These are phyloP conservation scores for Kryptolebias ocellatus DNA, from an alignment of 2,797 vertebrate genomes.

Conservation along the genomic window DNA sequence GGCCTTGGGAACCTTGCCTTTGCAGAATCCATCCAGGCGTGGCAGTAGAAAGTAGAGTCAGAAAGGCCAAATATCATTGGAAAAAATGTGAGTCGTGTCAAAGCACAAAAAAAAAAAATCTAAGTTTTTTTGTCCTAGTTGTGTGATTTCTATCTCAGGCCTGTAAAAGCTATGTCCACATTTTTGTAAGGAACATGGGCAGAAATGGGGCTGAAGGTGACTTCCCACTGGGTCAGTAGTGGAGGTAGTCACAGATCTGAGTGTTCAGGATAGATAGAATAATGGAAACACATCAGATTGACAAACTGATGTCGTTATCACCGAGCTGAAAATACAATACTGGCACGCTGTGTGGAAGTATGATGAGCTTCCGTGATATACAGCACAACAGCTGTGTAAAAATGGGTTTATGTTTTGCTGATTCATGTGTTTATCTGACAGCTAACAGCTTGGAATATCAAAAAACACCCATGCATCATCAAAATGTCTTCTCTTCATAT, in stretches of 20 bases:
- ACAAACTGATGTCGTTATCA: background rate
- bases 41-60: constrained; percentile 49
- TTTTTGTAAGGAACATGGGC: background rate
- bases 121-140: constrained; percentile 11
- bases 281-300: background rate
- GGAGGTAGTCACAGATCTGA: background rate
- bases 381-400: background rate
- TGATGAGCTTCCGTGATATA: background rate
- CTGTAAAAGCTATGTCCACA: background rate
- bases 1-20: constrained; percentile 42
- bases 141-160: constrained; percentile 18
- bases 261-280: background rate
- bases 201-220: background rate
- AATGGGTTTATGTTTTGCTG: background rate
- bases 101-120: constrained; percentile 4
- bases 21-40: constrained; percentile 47
- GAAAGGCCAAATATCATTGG: constrained; percentile 32
- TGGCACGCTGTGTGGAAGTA: background rate
- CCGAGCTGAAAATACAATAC: background rate
- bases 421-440: constrained; percentile 3
- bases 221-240: background rate
- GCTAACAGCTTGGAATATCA: constrained; percentile 6
- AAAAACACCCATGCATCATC: background rate
- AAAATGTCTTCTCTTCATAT: constrained; percentile 4
- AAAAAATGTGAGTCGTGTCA: constrained; percentile 21